Percentiles rank a stretch among this genome's conserved stretches.
These are phyloP conservation scores for Ruditapes philippinarum DNA, from an alignment of 1,140 invertebrate species.

Conservation along the genomic window DNA sequence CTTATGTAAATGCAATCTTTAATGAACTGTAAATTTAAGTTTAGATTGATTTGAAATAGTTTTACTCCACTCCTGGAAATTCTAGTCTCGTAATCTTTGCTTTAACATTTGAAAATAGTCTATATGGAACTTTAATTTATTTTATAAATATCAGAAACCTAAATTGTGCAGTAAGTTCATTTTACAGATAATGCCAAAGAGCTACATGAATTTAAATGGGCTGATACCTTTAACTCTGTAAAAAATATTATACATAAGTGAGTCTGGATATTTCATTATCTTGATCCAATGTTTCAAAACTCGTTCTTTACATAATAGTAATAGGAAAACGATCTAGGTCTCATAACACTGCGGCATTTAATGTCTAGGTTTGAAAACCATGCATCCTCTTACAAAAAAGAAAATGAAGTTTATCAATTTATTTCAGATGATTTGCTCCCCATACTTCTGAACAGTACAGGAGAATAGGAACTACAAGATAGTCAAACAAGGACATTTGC, in stretches of 20 bases:
- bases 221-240: background rate
- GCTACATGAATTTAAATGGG: background rate
- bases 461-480: slow-evolving; percentile 8
- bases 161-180: background rate
- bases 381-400: slow-evolving; percentile 30
- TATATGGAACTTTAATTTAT: background rate
- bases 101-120: background rate
- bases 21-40: background rate
- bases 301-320: slow-evolving; percentile 25
- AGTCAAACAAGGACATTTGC: slow-evolving; percentile 1
- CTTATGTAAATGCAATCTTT: background rate
- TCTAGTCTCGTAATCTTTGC: background rate
- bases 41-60: background rate
- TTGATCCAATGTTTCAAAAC: slow-evolving; percentile 8
- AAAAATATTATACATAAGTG: background rate
- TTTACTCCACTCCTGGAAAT: background rate
- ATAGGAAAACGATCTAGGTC: slow-evolving; percentile 29
- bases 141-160: background rate
- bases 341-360: background rate
- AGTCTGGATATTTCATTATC: background rate
- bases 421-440: background rate
- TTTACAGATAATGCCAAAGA: background rate
- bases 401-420: slow-evolving; percentile 37
- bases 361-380: background rate
- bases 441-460: slow-evolving; percentile 38